Percentiles rank a stretch among this genome's conserved stretches.
These are phyloP conservation scores for Zenarchopterus dispar DNA, from an alignment of 2,797 vertebrate species.

Conservation along the genomic window DNA sequence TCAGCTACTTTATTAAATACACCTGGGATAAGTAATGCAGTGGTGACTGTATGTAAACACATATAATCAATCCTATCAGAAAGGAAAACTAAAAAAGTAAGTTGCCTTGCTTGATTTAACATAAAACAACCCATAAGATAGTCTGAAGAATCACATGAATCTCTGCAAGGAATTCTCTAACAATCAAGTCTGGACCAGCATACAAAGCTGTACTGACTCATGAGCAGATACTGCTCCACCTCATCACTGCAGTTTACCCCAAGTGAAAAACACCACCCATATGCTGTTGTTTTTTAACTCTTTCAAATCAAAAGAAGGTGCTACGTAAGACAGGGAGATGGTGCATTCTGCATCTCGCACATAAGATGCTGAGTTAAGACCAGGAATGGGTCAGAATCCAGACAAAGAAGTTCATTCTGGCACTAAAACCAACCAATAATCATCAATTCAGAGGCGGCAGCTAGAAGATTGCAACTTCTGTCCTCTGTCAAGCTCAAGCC, in stretches of 20 bases:
- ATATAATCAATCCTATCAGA: no score
- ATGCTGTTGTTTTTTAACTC: neutral
- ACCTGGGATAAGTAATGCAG: no score
- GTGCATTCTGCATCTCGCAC: slow-evolving; percentile 7
- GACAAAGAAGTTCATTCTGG: slow-evolving; percentile 32
- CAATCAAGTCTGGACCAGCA: neutral
- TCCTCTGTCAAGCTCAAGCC: slow-evolving; percentile 37
- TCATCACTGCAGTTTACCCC: neutral
- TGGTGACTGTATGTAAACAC: no score
- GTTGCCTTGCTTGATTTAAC: no score
- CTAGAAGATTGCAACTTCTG: slow-evolving; percentile 37
- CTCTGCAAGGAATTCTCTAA: neutral
- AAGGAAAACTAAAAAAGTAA: no score
- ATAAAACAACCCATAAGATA: neutral
- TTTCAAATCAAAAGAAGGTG: slow-evolving; percentile 14
- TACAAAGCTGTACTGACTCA: neutral
- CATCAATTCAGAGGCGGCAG: slow-evolving; percentile 23
- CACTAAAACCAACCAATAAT: slow-evolving; percentile 37
- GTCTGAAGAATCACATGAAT: neutral
- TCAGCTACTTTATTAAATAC: no score
- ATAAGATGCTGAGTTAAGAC: slow-evolving; percentile 9
- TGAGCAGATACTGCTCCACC: no score
- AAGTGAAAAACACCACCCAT: neutral
- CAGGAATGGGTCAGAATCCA: slow-evolving; percentile 25
- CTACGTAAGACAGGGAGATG: slow-evolving; percentile 1